A percentile compares a stretch with the other conserved stretches of the same genome.
phyloP scores from a whole-genome alignment of 2,888 invertebrate species.

The Onchidella celtica region DNA sequence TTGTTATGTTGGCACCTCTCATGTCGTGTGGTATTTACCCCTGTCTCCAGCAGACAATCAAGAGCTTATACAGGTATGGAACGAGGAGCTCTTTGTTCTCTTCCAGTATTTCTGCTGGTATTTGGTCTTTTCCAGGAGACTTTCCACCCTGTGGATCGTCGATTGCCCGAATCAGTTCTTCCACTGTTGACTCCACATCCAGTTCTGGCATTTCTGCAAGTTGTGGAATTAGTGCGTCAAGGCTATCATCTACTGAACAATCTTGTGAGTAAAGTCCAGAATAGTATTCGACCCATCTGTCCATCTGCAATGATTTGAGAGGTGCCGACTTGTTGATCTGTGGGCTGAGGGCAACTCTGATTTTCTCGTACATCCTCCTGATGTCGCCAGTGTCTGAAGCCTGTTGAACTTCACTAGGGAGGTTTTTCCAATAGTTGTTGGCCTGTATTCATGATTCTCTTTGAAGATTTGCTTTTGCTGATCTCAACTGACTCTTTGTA shows the following conservation, averaged over 20 bases:
- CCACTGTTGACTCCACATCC: background rate
- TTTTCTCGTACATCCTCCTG: no score
- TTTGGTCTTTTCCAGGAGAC: conserved; percentile 6
- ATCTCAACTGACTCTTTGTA: no score
- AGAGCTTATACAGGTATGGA: background rate
- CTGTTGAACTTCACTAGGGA: no score
- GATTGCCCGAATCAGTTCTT: background rate
- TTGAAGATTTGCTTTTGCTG: no score
- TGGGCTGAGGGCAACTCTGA: no score
- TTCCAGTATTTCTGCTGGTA: background rate
- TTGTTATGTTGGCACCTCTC: background rate
- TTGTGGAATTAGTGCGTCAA: background rate
- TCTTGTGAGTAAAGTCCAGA: background rate
- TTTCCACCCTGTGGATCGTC: background rate
- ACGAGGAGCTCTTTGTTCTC: background rate
- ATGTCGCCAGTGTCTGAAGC: no score
- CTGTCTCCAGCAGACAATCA: conserved; percentile 9
- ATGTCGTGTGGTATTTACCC: conserved; percentile 17
- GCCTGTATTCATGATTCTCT: no score
- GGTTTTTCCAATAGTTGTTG: no score
- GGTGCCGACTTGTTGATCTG: no score
- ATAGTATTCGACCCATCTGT: background rate
- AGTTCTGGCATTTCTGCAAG: background rate
- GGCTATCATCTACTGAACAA: background rate
- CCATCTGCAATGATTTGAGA: no score